These are phyloP conservation scores for Argopecten irradians DNA, from an alignment of 1,140 invertebrate genomes.

Conservation along the genomic window DNA sequence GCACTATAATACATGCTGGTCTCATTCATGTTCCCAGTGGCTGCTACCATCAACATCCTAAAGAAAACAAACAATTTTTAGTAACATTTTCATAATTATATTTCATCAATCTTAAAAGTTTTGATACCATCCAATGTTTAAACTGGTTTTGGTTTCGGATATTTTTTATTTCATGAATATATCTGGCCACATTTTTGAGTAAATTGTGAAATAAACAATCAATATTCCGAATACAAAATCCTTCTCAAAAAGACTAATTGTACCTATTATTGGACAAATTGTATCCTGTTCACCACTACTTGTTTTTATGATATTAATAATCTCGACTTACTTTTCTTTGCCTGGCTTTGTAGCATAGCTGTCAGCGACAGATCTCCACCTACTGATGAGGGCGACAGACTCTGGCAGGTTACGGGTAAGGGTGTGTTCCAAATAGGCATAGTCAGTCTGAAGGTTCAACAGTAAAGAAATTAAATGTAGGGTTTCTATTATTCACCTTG, in stretches of 20 bases:
- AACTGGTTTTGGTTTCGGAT: too few relatives aligned
- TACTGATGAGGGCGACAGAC: slow-evolving; percentile 50
- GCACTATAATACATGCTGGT: slow-evolving; percentile 52
- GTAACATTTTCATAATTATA: background rate
- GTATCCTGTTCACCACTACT: too few relatives aligned
- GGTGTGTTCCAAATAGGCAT: slow-evolving; percentile 39
- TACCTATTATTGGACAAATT: too few relatives aligned
- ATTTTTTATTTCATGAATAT: too few relatives aligned
- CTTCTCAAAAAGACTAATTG: too few relatives aligned
- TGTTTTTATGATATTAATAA: too few relatives aligned
- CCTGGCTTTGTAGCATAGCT: slow-evolving; percentile 65
- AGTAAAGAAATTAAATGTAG: background rate
- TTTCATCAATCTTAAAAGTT: too few relatives aligned
- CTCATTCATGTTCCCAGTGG: slow-evolving; percentile 43
- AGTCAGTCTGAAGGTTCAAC: slow-evolving; percentile 28
- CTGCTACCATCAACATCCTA: slow-evolving; percentile 58
- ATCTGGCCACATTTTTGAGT: too few relatives aligned
- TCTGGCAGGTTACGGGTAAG: slow-evolving; percentile 55
- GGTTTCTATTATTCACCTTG: too few relatives aligned
- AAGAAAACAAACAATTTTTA: slow-evolving; percentile 9
- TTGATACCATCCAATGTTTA: too few relatives aligned
- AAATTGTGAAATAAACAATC: too few relatives aligned
- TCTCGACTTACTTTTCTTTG: slow-evolving; percentile 57
- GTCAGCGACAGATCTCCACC: slow-evolving; percentile 55
- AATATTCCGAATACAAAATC: too few relatives aligned